Conservation (phyloP, 1,140 invertebrate species). For the Caenorhabditis latens region DNA sequence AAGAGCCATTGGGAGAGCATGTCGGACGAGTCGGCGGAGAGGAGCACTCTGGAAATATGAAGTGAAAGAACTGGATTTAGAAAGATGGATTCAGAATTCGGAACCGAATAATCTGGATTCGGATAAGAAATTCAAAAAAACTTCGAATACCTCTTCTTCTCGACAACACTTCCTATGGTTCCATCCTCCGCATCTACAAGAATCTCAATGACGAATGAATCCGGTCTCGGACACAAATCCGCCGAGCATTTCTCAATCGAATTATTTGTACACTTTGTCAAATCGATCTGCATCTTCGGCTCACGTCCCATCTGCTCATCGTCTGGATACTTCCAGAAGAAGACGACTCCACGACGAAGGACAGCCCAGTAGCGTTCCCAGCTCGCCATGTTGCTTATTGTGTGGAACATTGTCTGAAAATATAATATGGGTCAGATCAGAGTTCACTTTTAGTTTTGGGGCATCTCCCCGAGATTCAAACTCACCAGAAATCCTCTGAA, state of each 20-base stretch:
- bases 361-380: slow-evolving; percentile 64
- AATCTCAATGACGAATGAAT: slow-evolving; percentile 53
- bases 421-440: background rate
- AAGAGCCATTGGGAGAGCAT: slow-evolving; percentile 45
- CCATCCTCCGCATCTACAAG: slow-evolving; percentile 32
- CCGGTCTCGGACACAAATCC: slow-evolving; percentile 44
- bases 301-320: slow-evolving; percentile 53
- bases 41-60: slow-evolving; percentile 34
- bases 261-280: slow-evolving; percentile 52
- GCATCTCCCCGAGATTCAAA: background rate
- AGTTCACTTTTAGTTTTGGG: background rate
- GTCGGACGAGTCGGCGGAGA: slow-evolving; percentile 49
- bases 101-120: too few relatives aligned
- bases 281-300: slow-evolving; percentile 48
- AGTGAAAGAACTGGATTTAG: background rate
- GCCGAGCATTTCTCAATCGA: slow-evolving; percentile 15
- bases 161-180: slow-evolving; percentile 36
- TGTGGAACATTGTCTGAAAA: slow-evolving; percentile 61
- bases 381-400: slow-evolving; percentile 35
- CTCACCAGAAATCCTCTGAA: slow-evolving; percentile 58
- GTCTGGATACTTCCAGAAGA: slow-evolving; percentile 64
- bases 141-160: slow-evolving; percentile 48
- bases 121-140: background rate
- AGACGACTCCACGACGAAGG: slow-evolving; percentile 54
- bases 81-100: too few relatives aligned